Evolutionary conservation across 2,113 vertebrate genomes (phyloP).

Genomic region (Riparia riparia): DNA sequence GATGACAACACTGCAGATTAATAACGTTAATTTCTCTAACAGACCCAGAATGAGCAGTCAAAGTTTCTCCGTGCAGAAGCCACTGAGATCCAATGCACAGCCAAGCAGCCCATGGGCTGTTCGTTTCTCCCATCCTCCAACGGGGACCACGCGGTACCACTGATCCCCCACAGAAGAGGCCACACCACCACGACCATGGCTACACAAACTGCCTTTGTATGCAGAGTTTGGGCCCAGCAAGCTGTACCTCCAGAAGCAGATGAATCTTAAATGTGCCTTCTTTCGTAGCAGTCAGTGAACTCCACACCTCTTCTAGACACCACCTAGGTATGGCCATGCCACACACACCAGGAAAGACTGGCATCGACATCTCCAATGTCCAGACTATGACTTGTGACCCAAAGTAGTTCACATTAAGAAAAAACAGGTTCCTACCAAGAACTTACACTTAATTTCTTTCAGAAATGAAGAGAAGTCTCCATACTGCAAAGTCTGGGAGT

Average conservation of each 20-base stretch:
- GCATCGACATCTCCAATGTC: rapidly evolving
- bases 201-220: rapidly evolving
- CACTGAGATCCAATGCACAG: rapidly evolving
- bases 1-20: rapidly evolving
- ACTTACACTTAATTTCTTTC: background rate
- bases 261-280: rapidly evolving
- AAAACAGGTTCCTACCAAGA: rapidly evolving
- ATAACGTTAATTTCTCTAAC: background rate
- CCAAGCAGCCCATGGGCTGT: rapidly evolving
- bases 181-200: rapidly evolving
- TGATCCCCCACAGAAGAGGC: background rate
- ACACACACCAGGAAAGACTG: rapidly evolving
- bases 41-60: rapidly evolving
- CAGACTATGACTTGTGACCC: rapidly evolving
- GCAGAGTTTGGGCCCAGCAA: rapidly evolving
- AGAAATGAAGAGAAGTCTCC: rapidly evolving
- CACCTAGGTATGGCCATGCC: rapidly evolving
- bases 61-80: background rate
- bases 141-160: rapidly evolving
- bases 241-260: background rate
- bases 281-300: background rate
- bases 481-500: rapidly evolving
- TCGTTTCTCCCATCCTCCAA: background rate
- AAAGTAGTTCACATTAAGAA: background rate
- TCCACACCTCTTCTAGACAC: background rate